Evolutionary conservation across 2,888 invertebrate species (phyloP), one percentile per base, ranked within the genome.

Genomic region (Parascotia fuliginaria): DNA sequence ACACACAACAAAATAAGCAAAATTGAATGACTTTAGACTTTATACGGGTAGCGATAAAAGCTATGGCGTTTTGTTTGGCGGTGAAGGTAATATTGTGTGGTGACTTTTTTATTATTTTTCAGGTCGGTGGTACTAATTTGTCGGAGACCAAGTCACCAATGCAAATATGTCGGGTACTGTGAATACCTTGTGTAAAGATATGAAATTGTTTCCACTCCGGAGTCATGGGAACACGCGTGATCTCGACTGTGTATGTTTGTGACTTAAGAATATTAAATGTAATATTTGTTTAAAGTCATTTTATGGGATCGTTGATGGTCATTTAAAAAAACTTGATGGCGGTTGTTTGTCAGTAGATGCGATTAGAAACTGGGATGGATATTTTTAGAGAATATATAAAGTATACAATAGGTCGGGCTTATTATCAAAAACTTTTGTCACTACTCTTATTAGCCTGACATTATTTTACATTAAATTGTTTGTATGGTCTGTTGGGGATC

Each of bases 121-220:
- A 77, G 66, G 71, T 65, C 63, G 73, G 65, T 60, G 73, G 85
- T 78, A 85, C 90, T 89, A 90, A 89, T 90, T 89, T 83, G 84
- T 89, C 79, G 74, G 76, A 75, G 79, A 77, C 82, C 81, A 79
- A 87, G 87, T 87, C 89, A 85, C 87, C 83, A 90, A 87, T 80
- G 88, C 90, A 91, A 92, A 92, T 87, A 91, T 75, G 76, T 73
- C 75, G 71, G 66, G 76, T 62, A 73, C 83, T 79, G 91, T 91
- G 87, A 91, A 92, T 89, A 78, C 75, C 66, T 89, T 91, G 85
- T 77, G 91, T 89, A 87, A 91, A 91, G 88, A 85, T 80, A 78
- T 81, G 87, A 89, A 88, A 88, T 89, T 90, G 88, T 89, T 89
- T 88, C 88, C 85, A 84, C 71, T 63, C 70, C 55, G 64, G 70